Evolutionary conservation across 2,113 vertebrate genomes (phyloP).

Genomic region (Meles meles): DNA sequence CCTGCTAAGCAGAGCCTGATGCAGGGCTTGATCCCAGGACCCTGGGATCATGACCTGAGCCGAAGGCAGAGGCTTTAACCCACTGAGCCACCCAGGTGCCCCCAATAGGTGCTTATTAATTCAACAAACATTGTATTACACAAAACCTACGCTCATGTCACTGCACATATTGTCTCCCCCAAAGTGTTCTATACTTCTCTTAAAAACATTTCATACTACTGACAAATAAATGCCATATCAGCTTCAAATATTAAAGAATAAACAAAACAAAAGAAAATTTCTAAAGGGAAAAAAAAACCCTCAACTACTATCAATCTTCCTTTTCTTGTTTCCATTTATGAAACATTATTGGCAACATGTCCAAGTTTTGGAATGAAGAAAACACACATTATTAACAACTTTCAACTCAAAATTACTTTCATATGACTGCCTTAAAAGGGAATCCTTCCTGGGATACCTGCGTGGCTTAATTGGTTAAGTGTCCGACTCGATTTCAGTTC

Average conservation of each 20-base stretch:
- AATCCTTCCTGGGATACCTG: not conserved
- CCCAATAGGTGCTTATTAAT: not conserved
- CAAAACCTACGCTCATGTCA: not conserved
- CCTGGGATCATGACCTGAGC: too few relatives aligned
- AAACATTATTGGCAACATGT: not conserved
- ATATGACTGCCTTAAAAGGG: not conserved
- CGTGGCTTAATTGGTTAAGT: not conserved
- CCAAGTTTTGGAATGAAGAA: not conserved
- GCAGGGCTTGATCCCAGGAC: too few relatives aligned
- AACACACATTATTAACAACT: not conserved
- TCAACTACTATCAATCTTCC: not conserved
- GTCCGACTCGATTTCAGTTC: not conserved
- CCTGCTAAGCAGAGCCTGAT: too few relatives aligned
- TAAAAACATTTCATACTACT: not conserved
- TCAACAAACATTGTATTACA: not conserved
- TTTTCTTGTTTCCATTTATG: not conserved
- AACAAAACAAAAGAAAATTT: not conserved
- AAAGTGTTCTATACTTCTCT: not conserved
- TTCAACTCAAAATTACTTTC: constrained; percentile 38
- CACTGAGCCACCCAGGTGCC: too few relatives aligned
- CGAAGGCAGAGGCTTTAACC: too few relatives aligned
- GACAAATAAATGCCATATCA: not conserved
- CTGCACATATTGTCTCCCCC: not conserved
- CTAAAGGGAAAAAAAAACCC: not conserved
- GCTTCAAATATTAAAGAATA: not conserved